These are phyloP conservation scores for Rhodinocichla rosea DNA, from an alignment of 2,113 vertebrate genomes.

Conservation along the genomic window DNA sequence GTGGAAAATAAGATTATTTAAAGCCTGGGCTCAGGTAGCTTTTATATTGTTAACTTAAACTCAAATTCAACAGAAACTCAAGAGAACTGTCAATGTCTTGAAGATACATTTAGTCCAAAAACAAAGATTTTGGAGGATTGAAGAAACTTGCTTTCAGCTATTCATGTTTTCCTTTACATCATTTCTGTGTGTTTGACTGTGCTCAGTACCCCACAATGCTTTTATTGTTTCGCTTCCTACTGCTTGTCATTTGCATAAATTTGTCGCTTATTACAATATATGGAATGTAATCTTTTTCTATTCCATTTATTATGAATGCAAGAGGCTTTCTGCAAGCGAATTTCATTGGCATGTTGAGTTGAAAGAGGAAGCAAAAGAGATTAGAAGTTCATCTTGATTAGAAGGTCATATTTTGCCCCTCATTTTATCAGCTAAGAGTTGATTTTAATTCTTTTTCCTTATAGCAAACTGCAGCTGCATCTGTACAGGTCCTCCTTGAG, in stretches of 20 bases:
- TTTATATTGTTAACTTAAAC: not conserved
- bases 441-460: not conserved
- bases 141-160: not conserved
- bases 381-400: not conserved
- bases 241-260: constrained; percentile 36
- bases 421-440: not conserved
- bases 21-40: not conserved
- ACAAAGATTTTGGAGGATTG: not conserved
- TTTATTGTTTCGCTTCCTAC: not conserved
- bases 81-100: not conserved
- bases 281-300: not conserved
- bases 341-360: not conserved
- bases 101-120: not conserved
- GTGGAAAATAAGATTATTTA: not conserved
- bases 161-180: not conserved
- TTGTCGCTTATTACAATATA: not conserved
- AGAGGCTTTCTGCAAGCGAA: not conserved
- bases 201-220: not conserved
- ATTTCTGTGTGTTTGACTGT: not conserved
- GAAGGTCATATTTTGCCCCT: not conserved
- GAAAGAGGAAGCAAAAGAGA: not conserved
- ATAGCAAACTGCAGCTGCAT: not conserved
- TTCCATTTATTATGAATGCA: not conserved
- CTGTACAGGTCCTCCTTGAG: not conserved
- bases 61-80: not conserved